Evolutionary conservation across 2,797 vertebrate genomes (phyloP).

Genomic region (Pipistrellus pipistrellus): DNA sequence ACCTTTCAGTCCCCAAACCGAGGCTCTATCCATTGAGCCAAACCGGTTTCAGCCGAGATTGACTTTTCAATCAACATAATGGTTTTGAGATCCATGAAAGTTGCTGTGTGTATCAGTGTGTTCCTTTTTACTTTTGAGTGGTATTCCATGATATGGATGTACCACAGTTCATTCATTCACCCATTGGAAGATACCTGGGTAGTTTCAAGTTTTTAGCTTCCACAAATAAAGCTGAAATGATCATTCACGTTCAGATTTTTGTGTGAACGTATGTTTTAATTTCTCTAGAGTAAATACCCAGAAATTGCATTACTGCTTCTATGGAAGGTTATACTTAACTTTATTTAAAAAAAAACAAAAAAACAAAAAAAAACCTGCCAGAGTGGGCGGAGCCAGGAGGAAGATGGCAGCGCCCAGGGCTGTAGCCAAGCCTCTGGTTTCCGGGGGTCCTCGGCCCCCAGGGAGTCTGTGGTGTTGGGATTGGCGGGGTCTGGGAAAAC

Average conservation of each 20-base stretch:
- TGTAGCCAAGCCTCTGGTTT: fast-evolving
- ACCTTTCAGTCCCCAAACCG: too few species aligned
- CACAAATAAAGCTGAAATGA: slow-evolving; percentile 11
- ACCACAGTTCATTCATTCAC: background rate
- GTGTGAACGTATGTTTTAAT: background rate
- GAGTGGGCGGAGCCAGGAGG: background rate
- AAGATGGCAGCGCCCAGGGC: slow-evolving; percentile 63
- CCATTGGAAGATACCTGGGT: background rate
- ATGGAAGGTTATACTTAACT: background rate
- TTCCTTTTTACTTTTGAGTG: slow-evolving; percentile 29
- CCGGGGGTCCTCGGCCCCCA: background rate
- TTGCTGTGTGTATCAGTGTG: background rate
- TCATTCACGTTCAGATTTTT: slow-evolving; percentile 19
- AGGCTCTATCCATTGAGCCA: too few species aligned
- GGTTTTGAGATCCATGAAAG: background rate
- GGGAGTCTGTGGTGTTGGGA: slow-evolving; percentile 94
- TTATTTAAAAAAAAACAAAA: background rate
- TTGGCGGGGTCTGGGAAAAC: slow-evolving; percentile 98
- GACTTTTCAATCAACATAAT: background rate
- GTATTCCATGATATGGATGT: background rate
- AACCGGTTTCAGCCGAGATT: background rate
- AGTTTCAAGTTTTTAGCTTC: background rate
- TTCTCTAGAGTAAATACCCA: slow-evolving; percentile 31
- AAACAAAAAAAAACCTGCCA: too few species aligned
- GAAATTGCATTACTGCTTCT: slow-evolving; percentile 30